Conservation (phyloP, 2,888 invertebrate genomes). For the Strigamia maritima region DNA sequence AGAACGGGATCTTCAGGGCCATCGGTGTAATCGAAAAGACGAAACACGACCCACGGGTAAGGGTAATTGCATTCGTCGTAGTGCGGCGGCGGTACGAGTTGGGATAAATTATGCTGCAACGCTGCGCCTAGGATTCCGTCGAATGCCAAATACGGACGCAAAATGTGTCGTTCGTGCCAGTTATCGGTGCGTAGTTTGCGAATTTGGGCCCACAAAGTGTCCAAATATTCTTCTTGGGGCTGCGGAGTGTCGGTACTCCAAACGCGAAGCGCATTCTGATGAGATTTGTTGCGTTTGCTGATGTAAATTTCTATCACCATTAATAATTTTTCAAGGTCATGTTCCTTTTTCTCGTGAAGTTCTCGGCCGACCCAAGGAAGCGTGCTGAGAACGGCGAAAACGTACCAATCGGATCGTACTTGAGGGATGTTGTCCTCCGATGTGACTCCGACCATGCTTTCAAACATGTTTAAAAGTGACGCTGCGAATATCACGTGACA, state of each 20-base stretch:
- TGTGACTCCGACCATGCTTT: conserved; percentile 89
- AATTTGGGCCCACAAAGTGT: conserved; percentile 93
- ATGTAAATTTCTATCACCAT: conserved; percentile 88
- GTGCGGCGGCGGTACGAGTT: conserved; percentile 88
- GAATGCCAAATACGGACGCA: conserved; percentile 91
- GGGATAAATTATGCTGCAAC: conserved; percentile 88
- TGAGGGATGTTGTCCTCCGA: conserved; percentile 94
- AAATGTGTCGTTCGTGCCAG: conserved; percentile 96
- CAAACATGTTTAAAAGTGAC: conserved; percentile 82
- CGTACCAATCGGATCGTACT: conserved; percentile 63
- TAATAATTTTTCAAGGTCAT: conserved; percentile 82
- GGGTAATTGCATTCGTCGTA: conserved; percentile 87
- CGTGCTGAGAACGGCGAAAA: conserved; percentile 79
- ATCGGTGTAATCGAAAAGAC: conserved; percentile 96
- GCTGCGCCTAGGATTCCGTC: conserved; percentile 94
- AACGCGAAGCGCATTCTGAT: conserved; percentile 86
- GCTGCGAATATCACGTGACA: conserved; percentile 93
- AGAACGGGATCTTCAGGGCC: conserved; percentile 73
- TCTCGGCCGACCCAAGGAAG: conserved; percentile 96
- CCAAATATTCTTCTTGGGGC: conserved; percentile 91
- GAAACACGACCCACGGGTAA: conserved; percentile 88
- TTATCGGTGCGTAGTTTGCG: conserved; percentile 86
- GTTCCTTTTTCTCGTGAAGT: conserved; percentile 92
- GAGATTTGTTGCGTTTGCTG: conserved; percentile 83
- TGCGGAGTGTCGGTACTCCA: conserved; percentile 92